Evolutionary conservation across 2,888 invertebrate species (phyloP), one percentile per base, ranked within the genome.

Genomic region (Conus canariensis): DNA sequence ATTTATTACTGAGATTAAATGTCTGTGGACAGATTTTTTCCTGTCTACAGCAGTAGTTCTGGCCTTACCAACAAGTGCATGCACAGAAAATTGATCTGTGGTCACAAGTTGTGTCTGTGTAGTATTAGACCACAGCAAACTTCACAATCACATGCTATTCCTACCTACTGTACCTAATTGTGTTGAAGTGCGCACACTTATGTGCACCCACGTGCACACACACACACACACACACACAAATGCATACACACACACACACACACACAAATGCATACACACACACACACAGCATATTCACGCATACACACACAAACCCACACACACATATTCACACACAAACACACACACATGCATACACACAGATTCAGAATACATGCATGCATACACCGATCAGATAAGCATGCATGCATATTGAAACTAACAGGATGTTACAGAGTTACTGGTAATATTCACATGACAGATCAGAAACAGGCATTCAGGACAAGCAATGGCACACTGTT

Each of bases 201-300:
- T 30, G 30, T 30, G 30, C 58, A 85, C 58, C 2, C 5, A n/a
- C 77, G 8, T 56, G 25, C 85, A 85, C 85, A 85, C 85, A 64
- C 86, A 86, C 86, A 86, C 85, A 60, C 85, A 86, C 85, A 86
- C 64, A 64, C 64, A 86, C 86, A 86, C 86, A 86, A 60, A 86
- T n/a, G 56, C 86, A 64, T 19, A 64, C 58, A 58, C 58, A 83
- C 83, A 58, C 83, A 22, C 10, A 9, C 58, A 19, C 58, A 1
- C 1, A 30, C 30, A n/a, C n/a, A 59, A 19, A 59, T 3, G 2
- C 45, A 80, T 3, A 30, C 80, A 80, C 80, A 80, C 74, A 19
- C 59, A 85, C 85, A 85, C 85, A 85, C 22, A 85, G 30, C 30
- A 30, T 30, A 30, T 2, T 30, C 10, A 10, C 10, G 3, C n/a